phyloP scores from a whole-genome alignment of 2,888 invertebrate species.

The Reticulitermes lucifugus region DNA sequence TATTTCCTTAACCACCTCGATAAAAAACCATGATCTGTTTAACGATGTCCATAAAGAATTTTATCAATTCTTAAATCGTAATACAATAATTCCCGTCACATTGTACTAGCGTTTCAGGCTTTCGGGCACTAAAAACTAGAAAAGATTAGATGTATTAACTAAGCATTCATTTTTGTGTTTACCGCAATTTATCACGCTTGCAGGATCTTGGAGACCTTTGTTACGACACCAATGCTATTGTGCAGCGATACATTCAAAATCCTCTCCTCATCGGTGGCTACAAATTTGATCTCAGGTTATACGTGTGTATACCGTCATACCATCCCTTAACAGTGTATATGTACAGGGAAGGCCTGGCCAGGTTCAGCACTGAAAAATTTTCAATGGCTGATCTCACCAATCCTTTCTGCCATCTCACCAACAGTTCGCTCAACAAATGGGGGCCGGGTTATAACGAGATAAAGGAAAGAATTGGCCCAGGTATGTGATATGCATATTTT shows the following conservation, averaged over 20 bases:
- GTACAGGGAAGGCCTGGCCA: slow-evolving; percentile 87
- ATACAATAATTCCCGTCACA: no score
- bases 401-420: slow-evolving; percentile 89
- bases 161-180: neutral
- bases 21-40: no score
- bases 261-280: slow-evolving; percentile 87
- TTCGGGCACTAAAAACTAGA: no score
- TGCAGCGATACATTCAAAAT: slow-evolving; percentile 83
- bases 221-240: slow-evolving; percentile 83
- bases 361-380: slow-evolving; percentile 87
- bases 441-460: slow-evolving; percentile 85
- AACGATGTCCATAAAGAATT: no score
- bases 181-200: slow-evolving; percentile 56
- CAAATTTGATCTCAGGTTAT: slow-evolving; percentile 92
- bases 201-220: slow-evolving; percentile 81
- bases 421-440: slow-evolving; percentile 90
- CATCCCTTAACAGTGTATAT: slow-evolving; percentile 88
- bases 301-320: slow-evolving; percentile 90
- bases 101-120: no score
- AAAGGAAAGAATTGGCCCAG: slow-evolving; percentile 85
- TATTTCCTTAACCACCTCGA: no score
- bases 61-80: no score
- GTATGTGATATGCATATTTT: slow-evolving; percentile 62
- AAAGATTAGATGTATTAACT: no score
- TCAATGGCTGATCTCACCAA: slow-evolving; percentile 85